Evolutionary conservation across 2,797 vertebrate genomes (phyloP), one percentile per base, ranked within the genome.

Genomic region (Pachyuromys duprasi): DNA sequence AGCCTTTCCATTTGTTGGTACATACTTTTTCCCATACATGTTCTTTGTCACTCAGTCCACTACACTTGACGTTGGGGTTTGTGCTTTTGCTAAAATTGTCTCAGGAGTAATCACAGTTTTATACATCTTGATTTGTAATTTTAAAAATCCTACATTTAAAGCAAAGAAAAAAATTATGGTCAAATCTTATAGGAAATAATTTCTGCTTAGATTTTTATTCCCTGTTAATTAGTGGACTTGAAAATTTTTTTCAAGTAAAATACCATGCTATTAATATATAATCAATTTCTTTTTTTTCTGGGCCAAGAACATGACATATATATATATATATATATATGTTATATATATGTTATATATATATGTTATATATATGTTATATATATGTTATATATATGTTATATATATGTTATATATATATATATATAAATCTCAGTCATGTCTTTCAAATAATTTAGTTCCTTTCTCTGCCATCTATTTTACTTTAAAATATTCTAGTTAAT

Each of bases 121-220:
- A 14, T 89, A 36, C 31, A 82, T 67, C 92, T 84, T 84, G 4
- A 42, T 93, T 90, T 93, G 8, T 86, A 81, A 93, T 96, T 80
- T 94, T 80, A 88, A 17, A 92, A 90, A 62, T 82, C 89, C 9
- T 89, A 33, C 88, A 93, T 94, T 75, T 60, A 86, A 8, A 49
- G 49, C 49, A 49, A 49, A 49, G 49, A 82, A 57, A 57, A 12
- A 94, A 91, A 62, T 55, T 91, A 5, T 80, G 70, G 8, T 70
- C 26, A 86, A 79, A 92, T 94, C 9, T 12, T 31, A 42, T 63
- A 39, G 75, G 28, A 89, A 92, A 92, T 81, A 57, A 65, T 72
- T 49, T 24, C 39, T 33, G 87, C 22, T 90, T 67, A 74, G n/a
- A 62, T 83, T 86, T 92, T 91, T 12, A 75, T 39, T 91, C 1